phyloP scores from a whole-genome alignment of 2,888 invertebrate genomes.

The Lochmaea capreae region DNA sequence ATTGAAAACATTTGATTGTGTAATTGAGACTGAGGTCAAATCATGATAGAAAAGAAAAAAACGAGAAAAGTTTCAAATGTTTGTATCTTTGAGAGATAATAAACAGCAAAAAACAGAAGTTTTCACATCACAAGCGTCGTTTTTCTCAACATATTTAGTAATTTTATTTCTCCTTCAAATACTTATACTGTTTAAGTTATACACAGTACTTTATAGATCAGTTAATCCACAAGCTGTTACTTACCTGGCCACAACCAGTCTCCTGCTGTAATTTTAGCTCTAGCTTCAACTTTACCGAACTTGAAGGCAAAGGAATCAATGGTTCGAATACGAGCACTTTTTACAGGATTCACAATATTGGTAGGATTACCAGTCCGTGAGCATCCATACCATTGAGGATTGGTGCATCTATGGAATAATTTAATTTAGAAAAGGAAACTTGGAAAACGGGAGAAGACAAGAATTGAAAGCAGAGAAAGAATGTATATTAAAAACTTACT shows the following conservation, averaged over 20 bases:
- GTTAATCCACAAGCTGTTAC: not conserved
- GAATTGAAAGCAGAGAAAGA: no score
- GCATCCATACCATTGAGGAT: conserved; percentile 69
- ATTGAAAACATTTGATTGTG: conserved; percentile 21
- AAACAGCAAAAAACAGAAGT: no score
- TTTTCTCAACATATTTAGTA: no score
- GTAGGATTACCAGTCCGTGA: conserved; percentile 67
- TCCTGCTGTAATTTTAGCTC: conserved; percentile 77
- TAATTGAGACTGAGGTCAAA: no score
- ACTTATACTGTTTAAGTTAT: no score
- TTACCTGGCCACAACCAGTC: conserved; percentile 77
- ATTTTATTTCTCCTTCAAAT: no score
- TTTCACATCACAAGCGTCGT: no score
- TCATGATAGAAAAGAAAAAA: no score
- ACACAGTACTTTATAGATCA: no score
- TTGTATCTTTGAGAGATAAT: no score
- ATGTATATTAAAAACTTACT: conserved; percentile 59
- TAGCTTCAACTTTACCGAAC: conserved; percentile 74
- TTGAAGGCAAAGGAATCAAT: conserved; percentile 74
- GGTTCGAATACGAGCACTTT: conserved; percentile 75
- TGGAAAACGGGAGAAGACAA: no score
- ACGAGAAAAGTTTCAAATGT: no score
- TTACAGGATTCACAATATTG: conserved; percentile 73
- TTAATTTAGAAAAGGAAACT: not conserved
- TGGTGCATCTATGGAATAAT: conserved; percentile 67